These are phyloP conservation scores for Daboia siamensis DNA, from an alignment of 2,113 vertebrate genomes.

Conservation along the genomic window DNA sequence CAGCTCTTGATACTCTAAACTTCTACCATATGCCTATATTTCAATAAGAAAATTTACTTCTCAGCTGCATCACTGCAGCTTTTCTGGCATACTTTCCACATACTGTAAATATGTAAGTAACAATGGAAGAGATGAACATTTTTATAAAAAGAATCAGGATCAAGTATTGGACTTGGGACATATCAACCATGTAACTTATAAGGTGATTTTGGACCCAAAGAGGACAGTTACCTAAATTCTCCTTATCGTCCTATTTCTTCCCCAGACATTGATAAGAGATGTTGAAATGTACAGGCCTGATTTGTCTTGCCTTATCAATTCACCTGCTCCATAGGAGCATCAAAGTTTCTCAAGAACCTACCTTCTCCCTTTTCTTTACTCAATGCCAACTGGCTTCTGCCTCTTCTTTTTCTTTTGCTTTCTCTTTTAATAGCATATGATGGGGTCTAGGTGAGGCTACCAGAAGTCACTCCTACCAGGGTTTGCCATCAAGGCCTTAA, in stretches of 20 bases:
- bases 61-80: accelerated
- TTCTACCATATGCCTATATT: slow-evolving; percentile 1
- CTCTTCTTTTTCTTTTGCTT: neutral
- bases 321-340: neutral
- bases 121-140: neutral
- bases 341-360: neutral
- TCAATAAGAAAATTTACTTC: neutral
- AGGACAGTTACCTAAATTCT: neutral
- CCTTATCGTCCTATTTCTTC: neutral
- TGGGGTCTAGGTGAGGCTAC: neutral
- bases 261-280: neutral
- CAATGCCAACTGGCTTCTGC: neutral
- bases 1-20: slow-evolving; percentile 33
- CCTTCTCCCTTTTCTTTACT: neutral
- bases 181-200: neutral
- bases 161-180: neutral
- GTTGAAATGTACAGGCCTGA: neutral
- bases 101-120: neutral
- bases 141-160: neutral
- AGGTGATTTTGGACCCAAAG: neutral
- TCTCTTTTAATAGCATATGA: neutral
- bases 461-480: neutral
- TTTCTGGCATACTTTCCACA: neutral
- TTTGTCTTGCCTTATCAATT: neutral
- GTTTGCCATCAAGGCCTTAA: neutral